Conservation (phyloP, 1,140 invertebrate genomes). For the Bilobella aurantiaca region DNA sequence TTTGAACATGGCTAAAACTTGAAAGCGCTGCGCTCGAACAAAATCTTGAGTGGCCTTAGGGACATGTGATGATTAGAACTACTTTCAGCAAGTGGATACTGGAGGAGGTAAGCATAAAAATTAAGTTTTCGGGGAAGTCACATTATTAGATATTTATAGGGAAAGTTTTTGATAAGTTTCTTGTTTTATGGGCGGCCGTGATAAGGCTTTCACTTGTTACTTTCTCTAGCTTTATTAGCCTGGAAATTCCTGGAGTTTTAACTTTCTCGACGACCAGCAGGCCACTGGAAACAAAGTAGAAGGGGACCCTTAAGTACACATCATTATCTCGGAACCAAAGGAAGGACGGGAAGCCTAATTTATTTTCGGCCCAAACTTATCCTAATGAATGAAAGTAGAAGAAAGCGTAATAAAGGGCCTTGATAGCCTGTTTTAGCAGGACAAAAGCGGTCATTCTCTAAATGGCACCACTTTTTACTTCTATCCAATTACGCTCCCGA, state of each 20-base stretch:
- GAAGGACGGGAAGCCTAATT: not conserved
- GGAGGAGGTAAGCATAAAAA: not conserved
- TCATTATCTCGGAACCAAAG: not conserved
- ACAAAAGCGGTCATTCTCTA: not conserved
- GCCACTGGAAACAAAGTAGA: not conserved
- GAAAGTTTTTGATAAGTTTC: not conserved
- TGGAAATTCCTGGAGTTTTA: not conserved
- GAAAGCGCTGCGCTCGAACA: too few species aligned
- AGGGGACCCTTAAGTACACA: not conserved
- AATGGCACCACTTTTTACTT: too few species aligned
- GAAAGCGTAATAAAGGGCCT: not conserved
- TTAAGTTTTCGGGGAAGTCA: not conserved
- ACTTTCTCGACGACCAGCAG: not conserved
- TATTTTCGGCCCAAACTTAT: not conserved
- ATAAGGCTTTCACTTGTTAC: constrained; percentile 4
- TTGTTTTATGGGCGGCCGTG: not conserved
- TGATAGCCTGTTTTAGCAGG: not conserved
- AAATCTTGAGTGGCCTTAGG: too few species aligned
- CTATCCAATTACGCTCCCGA: too few species aligned
- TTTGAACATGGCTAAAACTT: too few species aligned
- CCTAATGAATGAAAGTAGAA: not conserved
- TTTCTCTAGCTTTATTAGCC: not conserved
- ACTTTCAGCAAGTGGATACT: not conserved
- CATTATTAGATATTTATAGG: constrained; percentile 4
- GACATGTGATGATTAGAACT: too few species aligned